Conservation (phyloP, 2,888 invertebrate species). For the Geotrupes spiniger region DNA sequence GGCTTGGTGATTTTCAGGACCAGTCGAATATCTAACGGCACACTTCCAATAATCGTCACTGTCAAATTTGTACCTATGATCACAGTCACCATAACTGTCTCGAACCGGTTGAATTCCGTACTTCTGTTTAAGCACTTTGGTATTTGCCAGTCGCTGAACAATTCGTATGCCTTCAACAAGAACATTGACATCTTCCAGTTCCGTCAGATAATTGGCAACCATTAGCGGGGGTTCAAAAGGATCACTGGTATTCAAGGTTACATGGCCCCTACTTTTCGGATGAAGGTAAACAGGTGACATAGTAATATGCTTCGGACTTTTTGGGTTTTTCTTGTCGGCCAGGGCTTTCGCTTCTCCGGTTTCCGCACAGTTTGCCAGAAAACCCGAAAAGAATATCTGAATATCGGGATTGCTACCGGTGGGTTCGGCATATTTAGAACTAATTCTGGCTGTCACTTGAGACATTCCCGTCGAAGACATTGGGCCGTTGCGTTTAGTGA, state of each 20-base stretch:
- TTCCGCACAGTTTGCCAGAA: slow-evolving; percentile 59
- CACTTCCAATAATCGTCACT: slow-evolving; percentile 76
- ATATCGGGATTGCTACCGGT: slow-evolving; percentile 63
- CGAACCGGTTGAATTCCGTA: slow-evolving; percentile 56
- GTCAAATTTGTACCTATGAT: slow-evolving; percentile 49
- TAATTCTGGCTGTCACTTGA: slow-evolving; percentile 65
- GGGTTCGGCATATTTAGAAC: slow-evolving; percentile 59
- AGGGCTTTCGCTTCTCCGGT: slow-evolving; percentile 52
- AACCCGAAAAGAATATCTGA: slow-evolving; percentile 66
- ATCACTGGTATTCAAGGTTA: slow-evolving; percentile 63
- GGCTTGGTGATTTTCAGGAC: slow-evolving; percentile 79
- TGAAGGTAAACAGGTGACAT: slow-evolving; percentile 63
- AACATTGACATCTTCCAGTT: slow-evolving; percentile 63
- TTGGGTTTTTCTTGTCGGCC: slow-evolving; percentile 43
- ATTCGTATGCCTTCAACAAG: slow-evolving; percentile 63
- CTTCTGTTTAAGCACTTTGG: slow-evolving; percentile 56
- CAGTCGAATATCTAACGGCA: slow-evolving; percentile 66
- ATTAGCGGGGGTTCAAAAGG: slow-evolving; percentile 70
- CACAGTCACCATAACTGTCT: slow-evolving; percentile 54
- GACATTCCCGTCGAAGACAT: slow-evolving; percentile 65
- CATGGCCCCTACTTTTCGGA: slow-evolving; percentile 63
- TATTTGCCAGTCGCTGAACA: slow-evolving; percentile 58
- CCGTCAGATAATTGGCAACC: slow-evolving; percentile 72
- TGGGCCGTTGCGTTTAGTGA: slow-evolving; percentile 60
- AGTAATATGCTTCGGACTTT: slow-evolving; percentile 41